These are phyloP conservation scores for Ceratotherium simum DNA, from an alignment of 2,113 vertebrate species.

Conservation along the genomic window DNA sequence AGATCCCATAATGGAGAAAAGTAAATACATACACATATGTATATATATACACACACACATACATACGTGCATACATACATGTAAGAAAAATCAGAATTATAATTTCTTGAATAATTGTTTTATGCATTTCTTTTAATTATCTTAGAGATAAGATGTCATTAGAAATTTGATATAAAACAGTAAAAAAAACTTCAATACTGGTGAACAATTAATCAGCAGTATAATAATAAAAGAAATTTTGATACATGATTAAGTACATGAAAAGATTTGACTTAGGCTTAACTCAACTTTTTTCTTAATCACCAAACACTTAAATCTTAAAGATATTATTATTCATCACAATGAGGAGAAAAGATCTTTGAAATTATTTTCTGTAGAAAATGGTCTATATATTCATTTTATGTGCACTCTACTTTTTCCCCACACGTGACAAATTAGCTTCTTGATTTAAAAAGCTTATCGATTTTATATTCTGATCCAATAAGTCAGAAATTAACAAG, in stretches of 20 bases:
- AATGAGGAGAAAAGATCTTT: background rate
- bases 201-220: background rate
- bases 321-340: background rate
- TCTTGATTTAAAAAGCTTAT: background rate
- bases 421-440: background rate
- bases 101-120: background rate
- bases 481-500: background rate
- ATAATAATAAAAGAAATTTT: constrained; percentile 27
- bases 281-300: background rate
- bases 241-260: background rate
- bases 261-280: background rate
- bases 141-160: background rate
- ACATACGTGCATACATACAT: background rate
- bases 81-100: background rate
- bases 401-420: background rate
- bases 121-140: constrained; percentile 1
- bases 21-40: background rate
- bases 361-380: background rate
- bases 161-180: background rate
- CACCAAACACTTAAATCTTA: background rate
- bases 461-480: background rate
- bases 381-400: background rate
- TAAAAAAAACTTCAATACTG: background rate
- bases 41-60: background rate
- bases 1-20: background rate